Evolutionary conservation across 2,888 invertebrate genomes (phyloP).

Genomic region (Fragum sueziense): DNA sequence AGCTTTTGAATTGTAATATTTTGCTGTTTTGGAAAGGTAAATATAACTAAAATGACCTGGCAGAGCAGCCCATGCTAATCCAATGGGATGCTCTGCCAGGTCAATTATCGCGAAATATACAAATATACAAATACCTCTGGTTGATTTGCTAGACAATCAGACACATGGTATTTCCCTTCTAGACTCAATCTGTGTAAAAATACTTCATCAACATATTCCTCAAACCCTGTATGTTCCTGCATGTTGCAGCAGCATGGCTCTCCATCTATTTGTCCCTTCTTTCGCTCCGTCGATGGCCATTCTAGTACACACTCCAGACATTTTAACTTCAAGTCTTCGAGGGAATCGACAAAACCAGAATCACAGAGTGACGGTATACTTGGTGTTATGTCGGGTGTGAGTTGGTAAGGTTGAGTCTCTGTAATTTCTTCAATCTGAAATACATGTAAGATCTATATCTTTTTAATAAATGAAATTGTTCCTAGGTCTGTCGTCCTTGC

Average conservation of each 20-base stretch:
- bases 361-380: constrained; percentile 55
- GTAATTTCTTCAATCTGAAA: constrained; percentile 39
- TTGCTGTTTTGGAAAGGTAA: too few relatives aligned
- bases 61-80: too few relatives aligned
- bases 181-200: constrained; percentile 67
- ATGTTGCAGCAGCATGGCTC: constrained; percentile 34
- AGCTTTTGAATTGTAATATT: too few relatives aligned
- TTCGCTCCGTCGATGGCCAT: constrained; percentile 40
- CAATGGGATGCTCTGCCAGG: too few relatives aligned
- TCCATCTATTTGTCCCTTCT: neutral
- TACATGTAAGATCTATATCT: constrained; percentile 7
- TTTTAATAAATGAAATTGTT: neutral
- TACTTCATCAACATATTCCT: constrained; percentile 66
- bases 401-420: neutral
- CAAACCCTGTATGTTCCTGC: constrained; percentile 66
- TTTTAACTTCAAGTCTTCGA: constrained; percentile 45
- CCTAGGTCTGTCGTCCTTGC: neutral
- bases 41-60: too few relatives aligned
- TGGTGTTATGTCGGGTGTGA: constrained; percentile 44
- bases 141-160: constrained; percentile 66
- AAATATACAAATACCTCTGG: too few relatives aligned
- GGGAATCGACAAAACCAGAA: constrained; percentile 61
- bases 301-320: constrained; percentile 65
- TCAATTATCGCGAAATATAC: too few relatives aligned
- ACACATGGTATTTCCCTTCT: constrained; percentile 68